Percentiles rank a stretch among this genome's conserved stretches.
phyloP scores from a whole-genome alignment of 2,888 invertebrate genomes.

The Vannuccia rotundouncinata region DNA sequence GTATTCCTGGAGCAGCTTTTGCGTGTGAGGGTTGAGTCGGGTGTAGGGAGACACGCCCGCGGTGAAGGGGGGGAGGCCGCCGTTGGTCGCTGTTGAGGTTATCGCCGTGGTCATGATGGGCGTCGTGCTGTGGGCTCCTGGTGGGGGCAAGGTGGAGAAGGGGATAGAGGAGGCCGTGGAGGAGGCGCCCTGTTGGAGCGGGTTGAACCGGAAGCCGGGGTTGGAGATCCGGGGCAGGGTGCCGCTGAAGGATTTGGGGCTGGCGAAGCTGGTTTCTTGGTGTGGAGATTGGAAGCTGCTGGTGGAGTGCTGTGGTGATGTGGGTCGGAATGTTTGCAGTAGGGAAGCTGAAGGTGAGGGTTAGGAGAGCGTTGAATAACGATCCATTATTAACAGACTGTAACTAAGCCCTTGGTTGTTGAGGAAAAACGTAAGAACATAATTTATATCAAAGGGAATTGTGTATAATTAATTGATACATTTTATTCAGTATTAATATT shows the following conservation, averaged over 20 bases:
- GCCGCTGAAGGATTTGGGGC: not conserved
- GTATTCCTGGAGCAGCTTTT: conserved; percentile 3
- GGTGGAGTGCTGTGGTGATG: not conserved
- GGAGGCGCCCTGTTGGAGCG: too few species aligned
- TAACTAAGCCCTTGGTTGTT: too few species aligned
- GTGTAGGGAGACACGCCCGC: not conserved
- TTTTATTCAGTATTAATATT: too few species aligned
- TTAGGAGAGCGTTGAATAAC: too few species aligned
- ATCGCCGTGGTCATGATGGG: not conserved
- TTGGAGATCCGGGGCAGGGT: not conserved
- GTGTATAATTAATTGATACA: too few species aligned
- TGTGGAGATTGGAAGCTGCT: not conserved
- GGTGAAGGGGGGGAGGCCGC: too few species aligned
- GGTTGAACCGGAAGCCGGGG: not conserved
- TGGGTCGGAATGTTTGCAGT: not conserved
- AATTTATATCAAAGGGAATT: too few species aligned
- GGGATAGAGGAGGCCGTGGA: too few species aligned
- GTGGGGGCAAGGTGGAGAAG: too few species aligned
- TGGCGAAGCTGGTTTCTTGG: not conserved
- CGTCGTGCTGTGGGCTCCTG: not conserved
- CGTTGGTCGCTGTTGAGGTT: not conserved
- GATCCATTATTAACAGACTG: not conserved
- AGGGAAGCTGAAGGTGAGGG: not conserved
- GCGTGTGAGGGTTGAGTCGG: conserved; percentile 3
- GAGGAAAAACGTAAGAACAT: too few species aligned